phyloP scores from a whole-genome alignment of 2,888 invertebrate species.

The Cheilosia grossa region DNA sequence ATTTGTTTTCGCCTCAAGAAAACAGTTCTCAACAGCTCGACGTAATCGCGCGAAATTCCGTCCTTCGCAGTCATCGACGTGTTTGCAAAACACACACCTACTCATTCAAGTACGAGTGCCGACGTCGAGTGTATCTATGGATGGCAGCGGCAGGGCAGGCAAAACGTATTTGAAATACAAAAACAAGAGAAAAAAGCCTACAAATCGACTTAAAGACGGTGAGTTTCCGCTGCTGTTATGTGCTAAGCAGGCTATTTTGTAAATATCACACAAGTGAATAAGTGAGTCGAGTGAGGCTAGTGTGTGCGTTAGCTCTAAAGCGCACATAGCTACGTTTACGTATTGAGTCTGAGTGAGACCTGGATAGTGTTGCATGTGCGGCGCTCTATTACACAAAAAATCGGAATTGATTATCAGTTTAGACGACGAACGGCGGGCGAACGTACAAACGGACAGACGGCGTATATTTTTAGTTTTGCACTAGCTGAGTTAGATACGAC shows the following conservation, averaged over 20 bases:
- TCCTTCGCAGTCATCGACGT: conserved; percentile 64
- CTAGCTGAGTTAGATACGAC: conserved; percentile 47
- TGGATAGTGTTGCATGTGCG: conserved; percentile 29
- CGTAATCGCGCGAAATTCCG: conserved; percentile 73
- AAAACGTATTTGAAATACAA: conserved; percentile 52
- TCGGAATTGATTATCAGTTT: conserved; percentile 71
- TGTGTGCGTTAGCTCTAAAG: conserved; percentile 21
- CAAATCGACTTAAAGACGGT: conserved; percentile 65
- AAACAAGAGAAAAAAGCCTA: conserved; percentile 52
- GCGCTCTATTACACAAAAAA: conserved; percentile 54
- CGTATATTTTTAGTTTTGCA: conserved; percentile 66
- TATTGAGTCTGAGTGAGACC: conserved; percentile 4
- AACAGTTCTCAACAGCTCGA: conserved; percentile 23
- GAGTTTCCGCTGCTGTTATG: conserved; percentile 69
- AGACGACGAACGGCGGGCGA: conserved; percentile 55
- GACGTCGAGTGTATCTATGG: conserved; percentile 35
- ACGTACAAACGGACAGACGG: conserved; percentile 65
- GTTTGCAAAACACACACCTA: conserved; percentile 58
- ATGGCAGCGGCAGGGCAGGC: too few relatives aligned
- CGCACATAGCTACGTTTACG: conserved; percentile 8
- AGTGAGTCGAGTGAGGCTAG: conserved; percentile 40
- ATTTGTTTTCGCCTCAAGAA: conserved; percentile 30
- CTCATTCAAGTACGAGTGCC: neutral
- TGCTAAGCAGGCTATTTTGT: conserved; percentile 55
- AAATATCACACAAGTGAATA: conserved; percentile 69